Evolutionary conservation across 2,888 invertebrate species (phyloP).

Genomic region (Caenorhabditis plicata): DNA sequence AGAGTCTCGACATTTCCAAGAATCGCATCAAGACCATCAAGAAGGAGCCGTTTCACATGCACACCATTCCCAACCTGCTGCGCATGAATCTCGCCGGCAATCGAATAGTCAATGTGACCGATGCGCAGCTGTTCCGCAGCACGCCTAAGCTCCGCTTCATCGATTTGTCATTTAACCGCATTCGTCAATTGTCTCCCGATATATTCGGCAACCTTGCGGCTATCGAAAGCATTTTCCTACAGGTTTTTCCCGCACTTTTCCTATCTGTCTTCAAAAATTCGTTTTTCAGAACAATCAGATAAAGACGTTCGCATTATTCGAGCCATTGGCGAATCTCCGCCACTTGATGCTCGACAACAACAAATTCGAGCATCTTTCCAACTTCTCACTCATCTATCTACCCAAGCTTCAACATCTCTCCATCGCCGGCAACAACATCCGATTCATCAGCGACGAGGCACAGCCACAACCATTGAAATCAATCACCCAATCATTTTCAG

Average conservation of each 20-base stretch:
- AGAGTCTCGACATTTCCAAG: slow-evolving; percentile 70
- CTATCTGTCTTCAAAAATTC: neutral
- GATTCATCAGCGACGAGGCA: slow-evolving; percentile 43
- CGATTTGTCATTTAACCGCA: slow-evolving; percentile 81
- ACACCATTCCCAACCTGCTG: slow-evolving; percentile 45
- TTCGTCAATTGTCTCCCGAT: slow-evolving; percentile 76
- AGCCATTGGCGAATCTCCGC: slow-evolving; percentile 77
- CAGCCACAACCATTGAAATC: neutral
- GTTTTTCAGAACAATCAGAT: slow-evolving; percentile 74
- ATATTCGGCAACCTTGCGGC: slow-evolving; percentile 79
- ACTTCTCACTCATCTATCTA: slow-evolving; percentile 68
- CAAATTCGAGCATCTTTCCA: slow-evolving; percentile 80
- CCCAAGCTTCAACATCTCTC: slow-evolving; percentile 68
- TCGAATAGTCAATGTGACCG: slow-evolving; percentile 39
- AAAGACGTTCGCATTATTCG: slow-evolving; percentile 79
- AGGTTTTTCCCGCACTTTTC: slow-evolving; percentile 29
- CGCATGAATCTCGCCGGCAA: slow-evolving; percentile 58
- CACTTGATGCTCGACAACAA: slow-evolving; percentile 90
- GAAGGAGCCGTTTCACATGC: slow-evolving; percentile 9
- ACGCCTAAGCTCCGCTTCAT: slow-evolving; percentile 80
- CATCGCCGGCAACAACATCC: slow-evolving; percentile 61
- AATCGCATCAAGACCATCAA: slow-evolving; percentile 54
- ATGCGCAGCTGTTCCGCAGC: slow-evolving; percentile 76
- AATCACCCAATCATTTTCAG: slow-evolving; percentile 10
- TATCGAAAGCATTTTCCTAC: slow-evolving; percentile 76